Evolutionary conservation across 1,140 invertebrate species (phyloP), one percentile per base, ranked within the genome.

Genomic region (Caerostris extrusa): DNA sequence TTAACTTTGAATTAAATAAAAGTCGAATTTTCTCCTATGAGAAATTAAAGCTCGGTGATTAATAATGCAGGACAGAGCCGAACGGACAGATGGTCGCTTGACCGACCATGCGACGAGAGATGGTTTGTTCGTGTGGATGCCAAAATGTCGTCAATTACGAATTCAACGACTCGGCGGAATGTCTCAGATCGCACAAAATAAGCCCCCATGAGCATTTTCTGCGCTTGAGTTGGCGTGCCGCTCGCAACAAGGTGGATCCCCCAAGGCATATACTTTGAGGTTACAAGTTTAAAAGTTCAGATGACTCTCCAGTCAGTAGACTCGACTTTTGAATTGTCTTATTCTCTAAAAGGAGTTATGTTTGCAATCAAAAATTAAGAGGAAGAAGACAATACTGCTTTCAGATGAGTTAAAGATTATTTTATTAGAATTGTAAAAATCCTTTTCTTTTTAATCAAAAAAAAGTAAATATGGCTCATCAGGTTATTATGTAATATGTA

Each of bases 81-180:
- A 60, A 85, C 34, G 83, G 83, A 85, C 83, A 85, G 83, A 60
- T 10, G 8, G 56, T 3, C 83, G 83, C 83, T 85, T 85, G 83
- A 85, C 83, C 83, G 56, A 14, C 83, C 83, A 85, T 85, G 83
- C 83, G 83, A 56, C 86, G 86, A 12, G 64, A 55, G 61, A 64
- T 64, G 86, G 58, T 64, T 88, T 61, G 56, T 83, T 83, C 82
- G 55, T 83, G 82, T 56, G 53, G 86, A 91, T 82, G 90, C 71
- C 64, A 82, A 91, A 91, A 91, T 91, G 69, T 91, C 90, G 69
- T 61, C 90, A 91, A 91, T 91, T 91, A 91, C 71, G 64, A 71
- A 91, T 71, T 77, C 77, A 91, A 91, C 64, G 90, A 82, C 90
- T 81, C 19, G 77, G 57, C 55, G 90, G 90, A 82, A 82, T 90